Conservation (phyloP, 2,797 vertebrate species). For the Enteromius radiatus region DNA sequence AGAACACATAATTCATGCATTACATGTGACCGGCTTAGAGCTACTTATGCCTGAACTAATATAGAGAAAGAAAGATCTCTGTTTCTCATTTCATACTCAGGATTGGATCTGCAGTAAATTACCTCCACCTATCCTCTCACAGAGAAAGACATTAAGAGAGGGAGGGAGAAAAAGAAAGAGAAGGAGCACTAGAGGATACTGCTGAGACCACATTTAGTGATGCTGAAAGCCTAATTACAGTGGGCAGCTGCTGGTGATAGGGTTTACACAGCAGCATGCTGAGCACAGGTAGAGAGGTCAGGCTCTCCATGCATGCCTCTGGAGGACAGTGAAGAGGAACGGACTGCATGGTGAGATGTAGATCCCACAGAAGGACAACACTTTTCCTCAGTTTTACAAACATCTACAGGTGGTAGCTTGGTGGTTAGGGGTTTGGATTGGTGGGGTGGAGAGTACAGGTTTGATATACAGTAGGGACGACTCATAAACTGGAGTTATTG, state of each 20-base stretch:
- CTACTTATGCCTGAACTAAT: constrained; percentile 58
- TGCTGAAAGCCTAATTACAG: constrained; percentile 74
- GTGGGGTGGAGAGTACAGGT: background rate
- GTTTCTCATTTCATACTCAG: constrained; percentile 57
- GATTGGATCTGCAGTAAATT: constrained; percentile 58
- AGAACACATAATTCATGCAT: constrained; percentile 38
- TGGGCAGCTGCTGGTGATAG: constrained; percentile 72
- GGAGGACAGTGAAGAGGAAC: constrained; percentile 29
- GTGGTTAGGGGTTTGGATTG: constrained; percentile 2
- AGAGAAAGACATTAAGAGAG: constrained; percentile 5
- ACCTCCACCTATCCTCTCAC: constrained; percentile 33
- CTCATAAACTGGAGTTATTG: constrained; percentile 8
- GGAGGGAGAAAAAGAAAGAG: constrained; percentile 10
- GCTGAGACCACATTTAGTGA: constrained; percentile 69
- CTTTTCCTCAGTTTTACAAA: background rate
- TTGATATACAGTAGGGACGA: background rate
- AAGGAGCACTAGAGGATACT: constrained; percentile 55
- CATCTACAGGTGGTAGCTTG: background rate
- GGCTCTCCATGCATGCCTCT: background rate
- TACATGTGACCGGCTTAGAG: constrained; percentile 24
- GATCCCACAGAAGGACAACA: constrained; percentile 15
- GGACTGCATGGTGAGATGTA: background rate
- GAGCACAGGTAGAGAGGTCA: constrained; percentile 57
- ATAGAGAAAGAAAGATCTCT: constrained; percentile 42
- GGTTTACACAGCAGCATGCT: constrained; percentile 70